Evolutionary conservation across 2,113 vertebrate genomes (phyloP).

Genomic region (Pyrgilauda ruficollis): DNA sequence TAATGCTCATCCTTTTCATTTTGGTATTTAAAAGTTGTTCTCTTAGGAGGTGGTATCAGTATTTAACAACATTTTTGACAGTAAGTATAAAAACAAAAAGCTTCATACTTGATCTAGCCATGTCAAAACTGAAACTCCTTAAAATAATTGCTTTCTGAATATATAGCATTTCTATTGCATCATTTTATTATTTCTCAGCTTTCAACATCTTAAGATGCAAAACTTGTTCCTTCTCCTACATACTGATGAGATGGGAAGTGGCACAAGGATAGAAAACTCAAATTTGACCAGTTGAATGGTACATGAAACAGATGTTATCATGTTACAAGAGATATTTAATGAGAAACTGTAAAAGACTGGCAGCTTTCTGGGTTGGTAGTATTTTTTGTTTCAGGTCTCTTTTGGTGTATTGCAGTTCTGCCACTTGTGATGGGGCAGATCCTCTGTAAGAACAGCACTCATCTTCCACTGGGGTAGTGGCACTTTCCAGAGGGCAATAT

Average conservation of each 20-base stretch:
- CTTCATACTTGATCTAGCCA: constrained; percentile 53
- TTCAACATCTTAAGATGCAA: constrained; percentile 32
- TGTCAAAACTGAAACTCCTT: constrained; percentile 58
- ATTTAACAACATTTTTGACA: constrained; percentile 57
- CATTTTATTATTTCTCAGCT: constrained; percentile 46
- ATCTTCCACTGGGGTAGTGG: not conserved
- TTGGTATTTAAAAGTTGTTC: constrained; percentile 61
- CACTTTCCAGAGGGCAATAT: constrained; percentile 56
- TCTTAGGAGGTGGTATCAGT: constrained; percentile 63
- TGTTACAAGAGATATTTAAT: not conserved
- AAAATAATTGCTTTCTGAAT: constrained; percentile 61
- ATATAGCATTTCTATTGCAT: constrained; percentile 33
- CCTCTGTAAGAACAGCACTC: not conserved
- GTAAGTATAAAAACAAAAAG: constrained; percentile 43
- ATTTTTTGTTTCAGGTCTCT: not conserved
- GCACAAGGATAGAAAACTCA: constrained; percentile 6
- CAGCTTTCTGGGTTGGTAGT: not conserved
- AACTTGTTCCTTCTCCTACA: constrained; percentile 33
- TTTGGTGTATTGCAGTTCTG: not conserved
- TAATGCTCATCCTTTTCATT: constrained; percentile 63
- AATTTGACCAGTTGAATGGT: constrained; percentile 6
- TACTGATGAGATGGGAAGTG: constrained; percentile 54
- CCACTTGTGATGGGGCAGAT: not conserved
- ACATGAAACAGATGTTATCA: constrained; percentile 2
- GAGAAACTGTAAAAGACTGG: not conserved